Evolutionary conservation across 2,113 vertebrate species (phyloP), one percentile per base, ranked within the genome.

Genomic region (Psettodes erumei): DNA sequence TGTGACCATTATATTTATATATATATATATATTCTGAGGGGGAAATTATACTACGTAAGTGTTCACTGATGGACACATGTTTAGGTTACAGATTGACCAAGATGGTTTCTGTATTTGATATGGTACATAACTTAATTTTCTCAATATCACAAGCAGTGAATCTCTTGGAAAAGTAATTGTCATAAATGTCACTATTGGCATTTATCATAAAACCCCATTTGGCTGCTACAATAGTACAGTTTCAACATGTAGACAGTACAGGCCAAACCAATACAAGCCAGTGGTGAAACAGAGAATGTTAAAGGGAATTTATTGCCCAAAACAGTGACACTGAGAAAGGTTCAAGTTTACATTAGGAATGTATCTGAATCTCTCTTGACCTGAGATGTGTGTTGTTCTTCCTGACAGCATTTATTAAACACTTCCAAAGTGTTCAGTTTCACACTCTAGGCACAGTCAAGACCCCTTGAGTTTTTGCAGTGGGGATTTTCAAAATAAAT

Each of bases 401-500:
- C 75, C 79, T 82, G 83, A 81, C 81, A 85, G 83, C 71, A 68
- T 85, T 81, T 71, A 82, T 88, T 79, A 81, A 90, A 87, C 77
- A 90, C 77, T 55, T 88, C 64, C 71, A 86, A 25, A 81, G 81
- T 75, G 59, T 89, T 86, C 42, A 40, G 67, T 90, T 86, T 88
- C 87, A 45, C 72, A 84, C 82, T 79, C 67, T 27, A 42, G 43
- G 71, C 77, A 77, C 81, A 78, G 74, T 66, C 84, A 56, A 86
- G 83, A 89, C 64, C 82, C 48, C 65, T 71, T 54, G 42, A 77
- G 54, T 83, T 86, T 88, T 89, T 83, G 58, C 75, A 61, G 79
- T 40, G 10, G 42, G 35, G 79, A 86, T 90, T 91, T 88, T 88
- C 55, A 83, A 90, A 92, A 90, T 90, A 91, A 90, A 90, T 91